Evolutionary conservation across 2,888 invertebrate genomes (phyloP).

Genomic region (Eristalis tenax): DNA sequence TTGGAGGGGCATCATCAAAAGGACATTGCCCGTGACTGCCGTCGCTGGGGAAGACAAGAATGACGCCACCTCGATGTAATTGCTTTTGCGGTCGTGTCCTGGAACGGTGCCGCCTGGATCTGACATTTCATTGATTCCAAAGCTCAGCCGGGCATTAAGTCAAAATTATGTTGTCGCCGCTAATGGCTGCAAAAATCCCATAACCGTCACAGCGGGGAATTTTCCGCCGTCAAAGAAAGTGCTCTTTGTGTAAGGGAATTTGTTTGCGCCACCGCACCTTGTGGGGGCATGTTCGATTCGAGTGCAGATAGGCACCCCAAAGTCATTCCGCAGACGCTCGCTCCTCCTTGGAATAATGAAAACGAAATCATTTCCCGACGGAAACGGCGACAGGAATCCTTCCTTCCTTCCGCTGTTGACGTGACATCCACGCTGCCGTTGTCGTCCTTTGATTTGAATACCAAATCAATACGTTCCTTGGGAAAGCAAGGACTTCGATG

Average conservation of each 20-base stretch:
- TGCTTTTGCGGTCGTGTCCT: slow-evolving; percentile 30
- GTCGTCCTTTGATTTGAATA: background rate
- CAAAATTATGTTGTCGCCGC: background rate
- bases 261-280: background rate
- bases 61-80: slow-evolving; percentile 18
- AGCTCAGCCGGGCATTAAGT: background rate
- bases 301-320: background rate
- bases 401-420: slow-evolving; percentile 7
- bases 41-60: background rate
- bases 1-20: background rate
- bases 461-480: background rate
- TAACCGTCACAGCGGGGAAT: background rate
- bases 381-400: slow-evolving; percentile 28
- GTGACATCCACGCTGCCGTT: background rate
- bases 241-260: background rate
- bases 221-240: background rate
- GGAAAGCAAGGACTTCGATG: background rate
- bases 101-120: background rate
- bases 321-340: background rate
- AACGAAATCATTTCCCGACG: slow-evolving; percentile 26
- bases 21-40: no score
- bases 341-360: slow-evolving; percentile 25
- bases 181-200: background rate
- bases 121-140: background rate
- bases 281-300: background rate